These are phyloP conservation scores for Clarias laeviceps DNA, from an alignment of 2,797 vertebrate species.

Conservation along the genomic window DNA sequence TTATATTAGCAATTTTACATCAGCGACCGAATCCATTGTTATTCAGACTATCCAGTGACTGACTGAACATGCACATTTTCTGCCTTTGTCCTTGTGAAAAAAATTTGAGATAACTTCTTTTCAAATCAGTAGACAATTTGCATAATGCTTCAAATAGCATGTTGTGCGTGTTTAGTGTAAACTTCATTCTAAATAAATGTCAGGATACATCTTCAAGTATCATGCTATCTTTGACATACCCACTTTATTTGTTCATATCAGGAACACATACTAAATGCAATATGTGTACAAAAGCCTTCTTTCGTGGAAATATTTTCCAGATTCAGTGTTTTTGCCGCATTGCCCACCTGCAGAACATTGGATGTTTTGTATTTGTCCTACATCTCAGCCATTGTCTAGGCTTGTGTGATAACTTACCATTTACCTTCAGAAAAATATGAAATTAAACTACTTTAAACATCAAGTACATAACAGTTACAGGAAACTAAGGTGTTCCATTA, in stretches of 20 bases:
- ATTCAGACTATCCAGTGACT: not conserved
- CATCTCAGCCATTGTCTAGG: not conserved
- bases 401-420: not conserved
- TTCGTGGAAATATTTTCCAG: not conserved
- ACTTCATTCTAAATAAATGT: not conserved
- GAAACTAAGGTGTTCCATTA: not conserved
- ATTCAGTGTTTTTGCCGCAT: not conserved
- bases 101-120: no score
- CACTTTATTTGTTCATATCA: not conserved
- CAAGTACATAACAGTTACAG: not conserved
- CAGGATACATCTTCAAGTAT: not conserved
- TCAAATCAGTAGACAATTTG: not conserved
- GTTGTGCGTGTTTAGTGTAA: not conserved
- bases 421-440: not conserved
- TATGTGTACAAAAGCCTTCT: not conserved
- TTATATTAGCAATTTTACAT: constrained; percentile 10
- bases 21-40: not conserved
- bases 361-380: not conserved
- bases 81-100: not conserved
- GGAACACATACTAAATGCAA: not conserved
- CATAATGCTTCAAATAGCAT: not conserved
- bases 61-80: not conserved
- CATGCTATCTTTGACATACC: not conserved
- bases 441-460: not conserved
- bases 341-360: not conserved